Conservation (phyloP, 2,797 vertebrate species). For the Smutsia gigantea region DNA sequence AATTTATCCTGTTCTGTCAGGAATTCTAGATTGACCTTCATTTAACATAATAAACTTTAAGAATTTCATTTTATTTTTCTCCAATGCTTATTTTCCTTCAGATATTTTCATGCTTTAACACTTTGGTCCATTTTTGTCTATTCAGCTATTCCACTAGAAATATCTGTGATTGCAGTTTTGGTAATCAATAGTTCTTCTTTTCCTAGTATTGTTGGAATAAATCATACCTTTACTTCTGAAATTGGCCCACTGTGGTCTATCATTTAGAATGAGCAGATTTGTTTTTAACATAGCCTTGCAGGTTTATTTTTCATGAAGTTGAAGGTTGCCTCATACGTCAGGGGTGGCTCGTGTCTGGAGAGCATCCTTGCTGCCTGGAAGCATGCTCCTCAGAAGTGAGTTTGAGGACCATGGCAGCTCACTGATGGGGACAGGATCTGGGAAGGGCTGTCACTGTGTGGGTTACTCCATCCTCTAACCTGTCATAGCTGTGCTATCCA, state of each 20-base stretch:
- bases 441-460: background rate
- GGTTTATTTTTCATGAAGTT: background rate
- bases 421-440: background rate
- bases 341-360: background rate
- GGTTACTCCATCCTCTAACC: background rate
- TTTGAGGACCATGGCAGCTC: background rate
- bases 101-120: background rate
- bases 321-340: background rate
- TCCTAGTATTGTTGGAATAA: background rate
- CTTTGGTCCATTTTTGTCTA: background rate
- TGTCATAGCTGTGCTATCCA: background rate
- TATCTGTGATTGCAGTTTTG: background rate
- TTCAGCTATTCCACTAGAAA: background rate
- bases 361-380: accelerated
- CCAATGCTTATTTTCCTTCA: background rate
- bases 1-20: background rate
- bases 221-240: constrained; percentile 10
- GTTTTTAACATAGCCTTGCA: background rate
- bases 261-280: background rate
- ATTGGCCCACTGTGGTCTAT: background rate
- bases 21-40: background rate
- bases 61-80: background rate
- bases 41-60: background rate
- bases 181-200: background rate
- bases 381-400: background rate